These are phyloP conservation scores for Catocala nupta DNA, from an alignment of 2,888 invertebrate species.

Conservation along the genomic window DNA sequence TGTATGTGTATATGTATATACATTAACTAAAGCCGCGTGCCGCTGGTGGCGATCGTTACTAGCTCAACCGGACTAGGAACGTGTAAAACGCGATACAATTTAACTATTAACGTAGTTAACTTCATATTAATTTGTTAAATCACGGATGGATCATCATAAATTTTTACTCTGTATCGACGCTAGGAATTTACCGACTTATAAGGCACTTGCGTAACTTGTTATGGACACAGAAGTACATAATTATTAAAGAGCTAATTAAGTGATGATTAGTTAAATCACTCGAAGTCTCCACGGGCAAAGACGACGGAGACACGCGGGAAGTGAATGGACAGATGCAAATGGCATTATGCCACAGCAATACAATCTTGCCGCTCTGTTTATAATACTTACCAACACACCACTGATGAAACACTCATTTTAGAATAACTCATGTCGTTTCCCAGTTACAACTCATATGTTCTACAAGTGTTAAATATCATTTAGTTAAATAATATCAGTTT, in stretches of 20 bases:
- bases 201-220: constrained; percentile 26
- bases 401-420: constrained; percentile 40
- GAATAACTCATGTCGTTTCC: constrained; percentile 25
- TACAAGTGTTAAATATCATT: constrained; percentile 2
- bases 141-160: constrained; percentile 16
- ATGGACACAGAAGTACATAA: constrained; percentile 13
- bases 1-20: constrained; percentile 9
- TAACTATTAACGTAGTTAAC: constrained; percentile 29
- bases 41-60: constrained; percentile 3
- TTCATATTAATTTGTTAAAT: constrained; percentile 22
- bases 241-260: constrained; percentile 38
- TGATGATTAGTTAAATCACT: constrained; percentile 43
- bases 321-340: constrained; percentile 56
- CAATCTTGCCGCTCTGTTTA: constrained; percentile 62
- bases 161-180: constrained; percentile 12
- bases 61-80: constrained; percentile 22
- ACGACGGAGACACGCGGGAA: constrained; percentile 38
- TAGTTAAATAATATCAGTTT: constrained; percentile 15
- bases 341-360: constrained; percentile 47
- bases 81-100: constrained; percentile 26
- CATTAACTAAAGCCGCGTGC: constrained; percentile 12
- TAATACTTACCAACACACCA: constrained; percentile 41
- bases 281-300: constrained; percentile 16
- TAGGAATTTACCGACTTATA: constrained; percentile 13
- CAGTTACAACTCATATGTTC: background rate